Percentiles rank a stretch among this genome's conserved stretches.
phyloP scores from a whole-genome alignment of 2,797 vertebrate genomes.

The Rhabdophis nuchalis region DNA sequence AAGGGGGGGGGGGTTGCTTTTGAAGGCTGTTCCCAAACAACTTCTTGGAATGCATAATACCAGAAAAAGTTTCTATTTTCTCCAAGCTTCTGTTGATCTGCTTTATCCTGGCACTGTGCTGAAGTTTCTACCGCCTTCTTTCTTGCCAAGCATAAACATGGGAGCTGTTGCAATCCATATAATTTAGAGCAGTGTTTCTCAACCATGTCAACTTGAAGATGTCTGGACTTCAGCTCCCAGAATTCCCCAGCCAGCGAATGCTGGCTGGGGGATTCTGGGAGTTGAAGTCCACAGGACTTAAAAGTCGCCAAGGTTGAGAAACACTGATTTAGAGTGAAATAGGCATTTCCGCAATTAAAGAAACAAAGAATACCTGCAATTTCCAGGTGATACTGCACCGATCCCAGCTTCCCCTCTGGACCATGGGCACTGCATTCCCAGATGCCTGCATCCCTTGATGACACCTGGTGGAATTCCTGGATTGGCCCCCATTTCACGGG shows the following conservation, averaged over 20 bases:
- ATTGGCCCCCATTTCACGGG: neutral
- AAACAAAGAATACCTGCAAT: slow-evolving; percentile 48
- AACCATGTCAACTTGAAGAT: too few relatives aligned
- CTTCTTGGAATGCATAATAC: neutral
- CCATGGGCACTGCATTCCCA: slow-evolving; percentile 60
- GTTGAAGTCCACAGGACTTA: too few relatives aligned
- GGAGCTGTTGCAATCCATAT: neutral
- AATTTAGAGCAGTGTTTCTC: too few relatives aligned
- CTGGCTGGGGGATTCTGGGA: too few relatives aligned
- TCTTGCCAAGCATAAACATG: neutral
- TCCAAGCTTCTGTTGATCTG: neutral
- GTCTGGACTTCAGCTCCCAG: too few relatives aligned
- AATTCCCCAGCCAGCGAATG: too few relatives aligned
- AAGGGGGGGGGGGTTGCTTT: neutral
- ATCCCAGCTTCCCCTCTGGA: slow-evolving; percentile 52
- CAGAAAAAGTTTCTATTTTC: neutral
- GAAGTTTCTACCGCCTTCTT: neutral
- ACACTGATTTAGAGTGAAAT: neutral
- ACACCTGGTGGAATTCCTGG: slow-evolving; percentile 52
- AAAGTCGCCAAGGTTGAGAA: too few relatives aligned
- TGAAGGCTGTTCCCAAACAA: neutral
- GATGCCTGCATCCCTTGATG: slow-evolving; percentile 31
- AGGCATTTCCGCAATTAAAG: neutral
- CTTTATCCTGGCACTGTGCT: neutral
- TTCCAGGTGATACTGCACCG: slow-evolving; percentile 48